Evolutionary conservation across 2,797 vertebrate species (phyloP).

Genomic region (Malurus splendens): DNA sequence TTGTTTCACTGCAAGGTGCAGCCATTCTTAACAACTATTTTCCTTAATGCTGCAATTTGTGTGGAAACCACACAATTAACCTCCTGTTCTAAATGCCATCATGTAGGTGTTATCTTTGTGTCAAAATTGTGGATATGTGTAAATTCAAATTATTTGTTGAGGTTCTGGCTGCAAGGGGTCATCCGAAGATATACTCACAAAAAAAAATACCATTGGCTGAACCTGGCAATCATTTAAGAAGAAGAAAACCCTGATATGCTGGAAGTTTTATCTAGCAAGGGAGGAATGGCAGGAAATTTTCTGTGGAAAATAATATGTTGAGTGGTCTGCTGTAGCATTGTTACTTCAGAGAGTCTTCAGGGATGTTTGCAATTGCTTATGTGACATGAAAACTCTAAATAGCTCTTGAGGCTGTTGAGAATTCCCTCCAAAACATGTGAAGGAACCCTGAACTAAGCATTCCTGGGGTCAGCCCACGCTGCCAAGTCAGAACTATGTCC

Average conservation of each 20-base stretch:
- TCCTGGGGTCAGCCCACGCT: not conserved
- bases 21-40: not conserved
- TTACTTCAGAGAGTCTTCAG: not conserved
- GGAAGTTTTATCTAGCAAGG: not conserved
- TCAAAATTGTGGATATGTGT: not conserved
- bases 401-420: accelerated
- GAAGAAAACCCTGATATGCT: not conserved
- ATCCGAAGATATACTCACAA: not conserved
- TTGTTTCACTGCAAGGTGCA: not conserved
- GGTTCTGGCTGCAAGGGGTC: not conserved
- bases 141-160: not conserved
- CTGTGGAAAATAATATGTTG: not conserved
- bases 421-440: not conserved
- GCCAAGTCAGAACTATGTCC: not conserved
- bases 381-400: not conserved
- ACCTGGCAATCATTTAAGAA: not conserved
- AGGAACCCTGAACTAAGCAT: not conserved
- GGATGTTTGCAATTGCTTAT: not conserved
- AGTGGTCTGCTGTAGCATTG: not conserved
- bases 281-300: not conserved
- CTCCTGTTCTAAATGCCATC: not conserved
- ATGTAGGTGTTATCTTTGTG: not conserved
- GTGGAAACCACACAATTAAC: not conserved
- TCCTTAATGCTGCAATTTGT: not conserved
- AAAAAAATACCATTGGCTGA: not conserved